Base-by-base conservation (phyloP, 2,888 invertebrate genomes). In the Dicyrtoma fusca region DNA sequence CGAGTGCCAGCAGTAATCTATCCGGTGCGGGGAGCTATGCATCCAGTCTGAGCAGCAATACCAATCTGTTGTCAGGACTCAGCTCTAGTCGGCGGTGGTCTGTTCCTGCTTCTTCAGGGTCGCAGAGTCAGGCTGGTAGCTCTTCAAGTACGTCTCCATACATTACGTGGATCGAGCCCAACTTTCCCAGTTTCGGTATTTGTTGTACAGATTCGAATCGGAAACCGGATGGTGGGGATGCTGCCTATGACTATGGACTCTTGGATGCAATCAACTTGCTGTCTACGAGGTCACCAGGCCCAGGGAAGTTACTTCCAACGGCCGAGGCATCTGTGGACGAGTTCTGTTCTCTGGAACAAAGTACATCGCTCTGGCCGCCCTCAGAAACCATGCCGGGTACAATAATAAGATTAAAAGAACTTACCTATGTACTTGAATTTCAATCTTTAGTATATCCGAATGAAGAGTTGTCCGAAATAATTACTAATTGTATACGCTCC, bases 261-360 rank as follows among this genome's bases (percentile, higher is more conserved):
- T 63, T 80, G 55, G 78, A 79, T 72, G 80, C 79, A 53, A 80
- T 80, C 45, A 80, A 80, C 65, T 49, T 80, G 14, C 69, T 80
- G 4, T 80, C 80, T n/a, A 71, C 76, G 5, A 79, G 78, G 26
- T 77, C 79, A 1, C 74, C 72, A n/a, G 73, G 77, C 13, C 76
- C 78, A 11, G 72, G 74, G 63, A 72, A 74, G 17, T 63, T 73
- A 8, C 74, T 76, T 14, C 59, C 59, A 13, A 49, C 69, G 5
- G 55, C 75, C n/a, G 79, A 79, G 17, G 79, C 79, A 26, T 51
- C 71, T n/a, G 71, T 73, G n/a, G 74, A 76, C 21, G 78, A 79
- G 44, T 79, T 78, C 69, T 73, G 64, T n/a, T 59, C 74, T 10
- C 21, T 75, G 42, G 72, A 74, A 23, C 75, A 76, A 44, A 77